Evolutionary conservation across 1,140 invertebrate genomes (phyloP).

Genomic region (Aphis craccivora): DNA sequence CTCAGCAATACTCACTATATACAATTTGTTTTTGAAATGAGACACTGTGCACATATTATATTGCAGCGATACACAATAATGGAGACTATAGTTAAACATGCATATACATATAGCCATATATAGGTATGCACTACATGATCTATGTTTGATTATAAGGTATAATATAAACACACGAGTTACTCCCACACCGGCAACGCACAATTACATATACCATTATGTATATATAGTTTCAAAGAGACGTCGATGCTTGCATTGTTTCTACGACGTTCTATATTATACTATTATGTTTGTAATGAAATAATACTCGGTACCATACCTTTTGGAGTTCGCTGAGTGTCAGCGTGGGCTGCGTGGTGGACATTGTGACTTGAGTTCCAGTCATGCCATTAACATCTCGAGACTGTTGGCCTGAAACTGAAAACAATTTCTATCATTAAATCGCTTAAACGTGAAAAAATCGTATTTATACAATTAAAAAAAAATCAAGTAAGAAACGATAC

Average conservation of each 20-base stretch:
- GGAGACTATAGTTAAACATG: not conserved
- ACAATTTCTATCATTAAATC: not conserved
- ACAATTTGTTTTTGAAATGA: not conserved
- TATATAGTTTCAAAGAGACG: not conserved
- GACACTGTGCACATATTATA: not conserved
- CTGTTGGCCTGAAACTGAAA: constrained; percentile 19
- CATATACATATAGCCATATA: not conserved
- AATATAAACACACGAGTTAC: not conserved
- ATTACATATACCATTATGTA: not conserved
- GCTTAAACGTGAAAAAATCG: not conserved
- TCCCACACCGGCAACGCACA: not conserved
- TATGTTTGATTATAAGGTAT: not conserved
- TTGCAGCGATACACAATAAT: not conserved
- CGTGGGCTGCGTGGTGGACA: constrained; percentile 50
- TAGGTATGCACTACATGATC: not conserved
- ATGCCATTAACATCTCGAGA: not conserved
- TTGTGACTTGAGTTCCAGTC: constrained; percentile 33
- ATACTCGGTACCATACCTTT: not conserved
- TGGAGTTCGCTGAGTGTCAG: constrained; percentile 54
- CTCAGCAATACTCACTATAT: not conserved
- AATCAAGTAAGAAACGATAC: not conserved
- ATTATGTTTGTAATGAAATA: not conserved
- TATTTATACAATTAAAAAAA: not conserved
- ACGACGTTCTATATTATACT: not conserved
- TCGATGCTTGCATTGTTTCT: not conserved